Evolutionary conservation across 2,888 invertebrate species (phyloP).

Genomic region (Allacma fusca): DNA sequence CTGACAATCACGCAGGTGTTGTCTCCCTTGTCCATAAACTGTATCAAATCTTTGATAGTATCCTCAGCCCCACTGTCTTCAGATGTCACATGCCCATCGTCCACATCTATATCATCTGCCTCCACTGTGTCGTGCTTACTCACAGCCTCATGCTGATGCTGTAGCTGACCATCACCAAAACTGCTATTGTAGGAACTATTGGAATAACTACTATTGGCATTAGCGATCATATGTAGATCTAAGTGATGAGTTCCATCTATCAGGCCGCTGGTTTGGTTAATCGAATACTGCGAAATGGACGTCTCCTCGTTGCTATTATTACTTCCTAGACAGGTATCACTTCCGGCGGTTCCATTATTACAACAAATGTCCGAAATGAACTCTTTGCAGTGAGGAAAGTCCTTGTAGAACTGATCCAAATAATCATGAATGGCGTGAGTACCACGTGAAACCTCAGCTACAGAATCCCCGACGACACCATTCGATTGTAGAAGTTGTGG

Average conservation of each 20-base stretch:
- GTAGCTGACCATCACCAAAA: slow-evolving; percentile 29
- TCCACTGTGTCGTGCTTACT: not conserved
- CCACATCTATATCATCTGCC: slow-evolving; percentile 26
- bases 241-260: slow-evolving; percentile 32
- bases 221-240: slow-evolving; percentile 31
- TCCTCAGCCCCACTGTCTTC: slow-evolving; percentile 41
- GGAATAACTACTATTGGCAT: slow-evolving; percentile 36
- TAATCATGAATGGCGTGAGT: slow-evolving; percentile 60
- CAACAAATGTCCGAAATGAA: slow-evolving; percentile 67
- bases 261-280: slow-evolving; percentile 43
- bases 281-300: slow-evolving; percentile 49
- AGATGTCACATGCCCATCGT: slow-evolving; percentile 24
- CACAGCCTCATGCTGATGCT: not conserved
- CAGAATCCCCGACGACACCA: slow-evolving; percentile 1
- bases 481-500: slow-evolving; percentile 8
- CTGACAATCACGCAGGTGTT: slow-evolving; percentile 19
- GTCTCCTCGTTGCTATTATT: slow-evolving; percentile 34
- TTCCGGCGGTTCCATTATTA: slow-evolving; percentile 48
- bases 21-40: slow-evolving; percentile 33
- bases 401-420: slow-evolving; percentile 72
- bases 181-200: slow-evolving; percentile 40
- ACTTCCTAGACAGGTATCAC: slow-evolving; percentile 18
- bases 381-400: slow-evolving; percentile 74
- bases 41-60: slow-evolving; percentile 40
- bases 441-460: slow-evolving; percentile 29